phyloP scores from a whole-genome alignment of 2,888 invertebrate genomes.

The Acanthoscelides obtectus region DNA sequence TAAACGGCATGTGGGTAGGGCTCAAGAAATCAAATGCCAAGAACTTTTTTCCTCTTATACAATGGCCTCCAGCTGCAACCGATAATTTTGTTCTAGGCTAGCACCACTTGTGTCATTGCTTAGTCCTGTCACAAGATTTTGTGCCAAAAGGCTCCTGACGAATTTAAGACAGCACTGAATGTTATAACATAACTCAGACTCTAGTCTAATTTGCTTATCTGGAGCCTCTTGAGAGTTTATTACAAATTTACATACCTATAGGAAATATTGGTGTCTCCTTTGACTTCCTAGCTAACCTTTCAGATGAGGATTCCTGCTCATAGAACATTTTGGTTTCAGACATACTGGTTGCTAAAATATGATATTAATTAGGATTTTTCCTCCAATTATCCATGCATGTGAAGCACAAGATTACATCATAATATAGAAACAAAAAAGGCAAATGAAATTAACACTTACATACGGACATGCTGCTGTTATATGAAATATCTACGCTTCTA shows the following conservation, averaged over 20 bases:
- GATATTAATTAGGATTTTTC: neutral
- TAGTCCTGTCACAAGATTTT: too few species aligned
- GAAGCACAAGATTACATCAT: neutral
- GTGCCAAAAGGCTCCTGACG: too few species aligned
- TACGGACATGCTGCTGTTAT: neutral
- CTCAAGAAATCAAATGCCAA: too few species aligned
- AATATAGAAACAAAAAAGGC: neutral
- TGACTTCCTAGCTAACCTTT: conserved; percentile 60
- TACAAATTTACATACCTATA: conserved; percentile 55
- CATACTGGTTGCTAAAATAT: neutral
- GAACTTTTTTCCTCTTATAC: too few species aligned
- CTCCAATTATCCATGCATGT: neutral
- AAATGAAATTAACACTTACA: neutral
- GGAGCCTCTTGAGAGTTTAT: too few species aligned
- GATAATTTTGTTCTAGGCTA: too few species aligned
- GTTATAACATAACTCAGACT: too few species aligned
- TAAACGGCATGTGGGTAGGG: too few species aligned
- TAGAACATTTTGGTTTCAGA: conserved; percentile 11
- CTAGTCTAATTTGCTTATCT: too few species aligned
- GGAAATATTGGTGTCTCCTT: conserved; percentile 71
- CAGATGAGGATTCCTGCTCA: conserved; percentile 53
- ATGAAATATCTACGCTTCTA: neutral
- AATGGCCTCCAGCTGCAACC: too few species aligned
- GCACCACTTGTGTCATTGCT: too few species aligned
- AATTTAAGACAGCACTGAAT: too few species aligned